A percentile compares a stretch with the other conserved stretches of the same genome.
These are phyloP conservation scores for Drosophila ezoana DNA, from an alignment of 2,888 invertebrate genomes.

Conservation along the genomic window DNA sequence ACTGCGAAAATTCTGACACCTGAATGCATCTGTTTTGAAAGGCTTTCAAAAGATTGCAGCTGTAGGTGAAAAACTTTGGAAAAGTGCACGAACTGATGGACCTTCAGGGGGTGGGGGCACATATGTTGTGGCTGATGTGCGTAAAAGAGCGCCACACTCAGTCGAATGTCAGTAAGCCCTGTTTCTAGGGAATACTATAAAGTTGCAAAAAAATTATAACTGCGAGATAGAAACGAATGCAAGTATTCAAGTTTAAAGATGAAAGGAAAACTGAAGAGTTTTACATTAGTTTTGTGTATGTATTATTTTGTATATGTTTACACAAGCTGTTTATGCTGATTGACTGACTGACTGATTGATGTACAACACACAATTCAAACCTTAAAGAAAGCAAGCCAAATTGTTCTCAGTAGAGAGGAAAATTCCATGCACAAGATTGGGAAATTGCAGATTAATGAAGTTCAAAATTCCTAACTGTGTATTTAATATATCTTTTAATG, in stretches of 20 bases:
- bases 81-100: background rate
- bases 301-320: too few species aligned
- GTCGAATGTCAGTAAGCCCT: slow-evolving; percentile 1
- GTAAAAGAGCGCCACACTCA: background rate
- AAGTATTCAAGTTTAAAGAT: background rate
- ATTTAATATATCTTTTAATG: too few species aligned
- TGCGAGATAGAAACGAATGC: background rate
- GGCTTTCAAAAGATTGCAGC: slow-evolving; percentile 38
- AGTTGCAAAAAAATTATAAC: slow-evolving; percentile 1
- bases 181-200: background rate
- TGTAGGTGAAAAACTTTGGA: slow-evolving; percentile 24
- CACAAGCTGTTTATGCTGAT: too few species aligned
- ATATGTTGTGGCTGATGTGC: slow-evolving; percentile 10
- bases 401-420: too few species aligned
- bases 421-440: too few species aligned
- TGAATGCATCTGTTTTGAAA: slow-evolving; percentile 42
- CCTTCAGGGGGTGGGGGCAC: background rate
- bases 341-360: too few species aligned
- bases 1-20: slow-evolving; percentile 34
- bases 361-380: too few species aligned
- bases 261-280: background rate
- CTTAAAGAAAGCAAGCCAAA: too few species aligned
- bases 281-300: too few species aligned
- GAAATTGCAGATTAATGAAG: too few species aligned
- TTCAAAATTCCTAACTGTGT: too few species aligned